Conservation (phyloP, 2,888 invertebrate species). For the Athalia rosae region DNA sequence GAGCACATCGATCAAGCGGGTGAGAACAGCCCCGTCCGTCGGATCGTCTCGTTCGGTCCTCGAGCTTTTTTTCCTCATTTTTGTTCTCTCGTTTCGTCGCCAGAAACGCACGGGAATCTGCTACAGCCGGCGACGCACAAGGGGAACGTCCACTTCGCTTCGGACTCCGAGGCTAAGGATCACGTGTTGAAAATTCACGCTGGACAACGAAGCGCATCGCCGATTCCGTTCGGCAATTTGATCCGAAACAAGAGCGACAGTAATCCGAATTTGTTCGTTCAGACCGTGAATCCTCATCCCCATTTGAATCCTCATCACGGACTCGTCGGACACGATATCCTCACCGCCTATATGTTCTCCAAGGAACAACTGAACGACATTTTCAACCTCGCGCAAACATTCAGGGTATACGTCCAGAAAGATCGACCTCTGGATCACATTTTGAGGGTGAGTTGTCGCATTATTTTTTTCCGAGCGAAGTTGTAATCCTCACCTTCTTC, state of each 20-base stretch:
- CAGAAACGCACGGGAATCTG: constrained; percentile 59
- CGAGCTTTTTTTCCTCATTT: constrained; percentile 31
- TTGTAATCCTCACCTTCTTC: constrained; percentile 14
- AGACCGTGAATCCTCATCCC: constrained; percentile 53
- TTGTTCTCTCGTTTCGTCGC: neutral
- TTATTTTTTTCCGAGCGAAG: constrained; percentile 10
- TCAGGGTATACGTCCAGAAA: constrained; percentile 88
- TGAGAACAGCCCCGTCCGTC: neutral
- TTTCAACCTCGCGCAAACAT: constrained; percentile 94
- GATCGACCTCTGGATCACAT: constrained; percentile 90
- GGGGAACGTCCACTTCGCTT: constrained; percentile 60
- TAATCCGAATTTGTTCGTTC: constrained; percentile 64
- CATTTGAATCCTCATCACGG: constrained; percentile 71
- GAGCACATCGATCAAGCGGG: constrained; percentile 25
- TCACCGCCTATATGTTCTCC: constrained; percentile 89
- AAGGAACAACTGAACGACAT: constrained; percentile 94
- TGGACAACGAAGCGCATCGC: constrained; percentile 63
- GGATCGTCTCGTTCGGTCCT: neutral
- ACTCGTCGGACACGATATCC: constrained; percentile 85
- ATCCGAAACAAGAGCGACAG: constrained; percentile 68
- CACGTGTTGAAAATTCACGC: constrained; percentile 61
- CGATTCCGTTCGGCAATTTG: constrained; percentile 58
- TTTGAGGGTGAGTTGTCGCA: constrained; percentile 76
- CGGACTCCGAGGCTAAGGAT: constrained; percentile 59
- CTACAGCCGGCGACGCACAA: constrained; percentile 58